Percentiles rank a stretch among this genome's conserved stretches.
These are phyloP conservation scores for Phocides pigmalion DNA, from an alignment of 1,140 invertebrate species.

Conservation along the genomic window DNA sequence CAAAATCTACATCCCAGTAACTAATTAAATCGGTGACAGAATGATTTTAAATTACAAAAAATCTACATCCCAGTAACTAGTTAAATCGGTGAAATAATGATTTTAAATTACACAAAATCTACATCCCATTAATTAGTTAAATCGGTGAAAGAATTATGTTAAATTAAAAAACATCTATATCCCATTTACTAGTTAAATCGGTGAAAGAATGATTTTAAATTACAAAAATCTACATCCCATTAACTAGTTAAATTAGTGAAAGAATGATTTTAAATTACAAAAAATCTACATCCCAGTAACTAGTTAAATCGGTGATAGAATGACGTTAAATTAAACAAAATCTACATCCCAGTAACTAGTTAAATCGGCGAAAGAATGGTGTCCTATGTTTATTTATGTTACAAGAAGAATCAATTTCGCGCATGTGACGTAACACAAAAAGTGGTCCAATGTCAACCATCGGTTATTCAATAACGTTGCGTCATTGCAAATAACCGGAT, in stretches of 20 bases:
- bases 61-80: too few relatives aligned
- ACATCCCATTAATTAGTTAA: neutral
- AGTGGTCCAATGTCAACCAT: constrained; percentile 30
- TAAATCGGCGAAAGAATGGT: too few relatives aligned
- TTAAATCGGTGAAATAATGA: too few relatives aligned
- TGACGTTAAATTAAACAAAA: neutral
- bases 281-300: neutral
- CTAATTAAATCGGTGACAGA: too few relatives aligned
- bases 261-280: neutral
- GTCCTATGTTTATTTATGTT: neutral
- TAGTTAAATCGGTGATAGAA: neutral
- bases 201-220: neutral
- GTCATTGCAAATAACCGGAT: constrained; percentile 16
- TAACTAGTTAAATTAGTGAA: neutral
- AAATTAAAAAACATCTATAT: neutral
- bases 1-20: too few relatives aligned
- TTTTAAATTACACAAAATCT: neutral
- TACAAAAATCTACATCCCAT: neutral
- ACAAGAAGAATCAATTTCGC: neutral
- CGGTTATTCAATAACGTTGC: constrained; percentile 18
- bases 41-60: too few relatives aligned
- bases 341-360: neutral
- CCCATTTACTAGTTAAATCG: too few relatives aligned
- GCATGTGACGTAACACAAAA: constrained; percentile 1
- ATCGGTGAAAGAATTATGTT: neutral